Percentiles rank a stretch among this genome's conserved stretches.
These are phyloP conservation scores for Hydropsyche tenuis DNA, from an alignment of 1,140 invertebrate species.

Conservation along the genomic window DNA sequence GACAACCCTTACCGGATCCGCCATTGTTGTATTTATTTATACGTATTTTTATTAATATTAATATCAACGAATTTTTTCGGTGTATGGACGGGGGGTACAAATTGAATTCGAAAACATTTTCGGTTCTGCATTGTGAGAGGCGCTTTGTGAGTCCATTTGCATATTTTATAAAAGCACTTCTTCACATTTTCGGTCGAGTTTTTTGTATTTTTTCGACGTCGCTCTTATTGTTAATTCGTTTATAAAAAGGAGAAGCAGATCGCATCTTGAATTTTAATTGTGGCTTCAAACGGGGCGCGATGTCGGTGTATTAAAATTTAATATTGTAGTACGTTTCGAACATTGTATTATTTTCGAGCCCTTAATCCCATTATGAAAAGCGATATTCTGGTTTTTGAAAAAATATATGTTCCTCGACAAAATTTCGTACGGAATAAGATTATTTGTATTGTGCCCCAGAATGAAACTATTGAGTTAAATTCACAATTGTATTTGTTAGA, in stretches of 20 bases:
- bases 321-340: not conserved
- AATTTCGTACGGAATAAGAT: too few relatives aligned
- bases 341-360: constrained; percentile 5
- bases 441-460: too few relatives aligned
- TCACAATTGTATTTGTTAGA: too few relatives aligned
- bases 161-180: constrained; percentile 18
- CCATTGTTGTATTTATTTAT: not conserved
- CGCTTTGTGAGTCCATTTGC: constrained; percentile 21
- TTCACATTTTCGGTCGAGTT: constrained; percentile 4
- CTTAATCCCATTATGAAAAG: not conserved
- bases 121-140: not conserved
- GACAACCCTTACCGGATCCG: constrained; percentile 18
- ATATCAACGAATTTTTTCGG: not conserved
- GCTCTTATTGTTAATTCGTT: constrained; percentile 21
- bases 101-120: constrained; percentile 21
- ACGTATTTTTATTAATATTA: not conserved
- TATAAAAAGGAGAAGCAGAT: constrained; percentile 17
- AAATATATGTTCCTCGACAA: too few relatives aligned
- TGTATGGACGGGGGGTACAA: not conserved
- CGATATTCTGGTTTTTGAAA: too few relatives aligned
- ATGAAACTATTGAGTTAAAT: too few relatives aligned
- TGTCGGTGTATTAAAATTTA: constrained; percentile 15
- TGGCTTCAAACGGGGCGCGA: constrained; percentile 1
- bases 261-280: constrained; percentile 25
- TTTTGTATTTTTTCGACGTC: not conserved